A percentile compares a stretch with the other conserved stretches of the same genome.
Evolutionary conservation across 2,888 invertebrate species (phyloP).

Genomic region (Carpatolechia fugitivella): DNA sequence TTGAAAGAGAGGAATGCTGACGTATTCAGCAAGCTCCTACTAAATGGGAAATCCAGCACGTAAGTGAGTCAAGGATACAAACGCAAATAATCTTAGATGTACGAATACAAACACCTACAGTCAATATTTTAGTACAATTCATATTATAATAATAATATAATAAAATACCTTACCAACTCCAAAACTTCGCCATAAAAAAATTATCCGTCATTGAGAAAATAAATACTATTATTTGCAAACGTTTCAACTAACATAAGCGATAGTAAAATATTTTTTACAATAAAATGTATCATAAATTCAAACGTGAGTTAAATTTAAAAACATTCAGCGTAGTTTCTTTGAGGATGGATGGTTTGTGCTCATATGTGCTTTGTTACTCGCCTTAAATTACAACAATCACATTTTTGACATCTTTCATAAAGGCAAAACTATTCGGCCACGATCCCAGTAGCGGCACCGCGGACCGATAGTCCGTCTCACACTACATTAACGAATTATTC

Average conservation of each 20-base stretch:
- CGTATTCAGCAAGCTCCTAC: slow-evolving; percentile 23
- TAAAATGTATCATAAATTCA: slow-evolving; percentile 80
- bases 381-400: slow-evolving; percentile 73
- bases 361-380: slow-evolving; percentile 72
- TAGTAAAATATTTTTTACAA: slow-evolving; percentile 76
- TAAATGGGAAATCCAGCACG: slow-evolving; percentile 35
- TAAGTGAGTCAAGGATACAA: slow-evolving; percentile 50
- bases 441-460: neutral
- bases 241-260: slow-evolving; percentile 75
- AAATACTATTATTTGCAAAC: slow-evolving; percentile 75
- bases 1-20: slow-evolving; percentile 25
- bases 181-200: slow-evolving; percentile 59
- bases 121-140: slow-evolving; percentile 57
- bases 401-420: slow-evolving; percentile 47
- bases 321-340: slow-evolving; percentile 72
- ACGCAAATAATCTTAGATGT: slow-evolving; percentile 46
- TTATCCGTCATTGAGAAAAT: slow-evolving; percentile 64
- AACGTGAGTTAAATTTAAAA: slow-evolving; percentile 74
- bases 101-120: slow-evolving; percentile 47
- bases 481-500: slow-evolving; percentile 50
- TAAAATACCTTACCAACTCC: slow-evolving; percentile 60
- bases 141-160: slow-evolving; percentile 67
- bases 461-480: slow-evolving; percentile 29
- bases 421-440: neutral
- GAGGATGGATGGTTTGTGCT: slow-evolving; percentile 79